Evolutionary conservation across 2,797 vertebrate species (phyloP).

Genomic region (Notoglanidium macrostoma): DNA sequence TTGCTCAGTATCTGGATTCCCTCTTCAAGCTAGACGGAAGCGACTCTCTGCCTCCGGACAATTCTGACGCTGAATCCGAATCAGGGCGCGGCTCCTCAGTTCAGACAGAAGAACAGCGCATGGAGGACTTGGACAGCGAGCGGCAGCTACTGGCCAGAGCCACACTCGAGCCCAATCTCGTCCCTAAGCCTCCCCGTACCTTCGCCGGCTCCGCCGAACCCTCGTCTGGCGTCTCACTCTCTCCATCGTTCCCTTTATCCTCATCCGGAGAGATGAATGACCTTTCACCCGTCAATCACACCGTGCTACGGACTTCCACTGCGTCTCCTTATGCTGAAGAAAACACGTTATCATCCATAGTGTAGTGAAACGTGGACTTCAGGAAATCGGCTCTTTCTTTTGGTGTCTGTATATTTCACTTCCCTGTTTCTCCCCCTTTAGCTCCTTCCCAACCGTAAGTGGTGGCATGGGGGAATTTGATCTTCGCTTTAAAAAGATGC

Average conservation of each 20-base stretch:
- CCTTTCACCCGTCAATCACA: slow-evolving; percentile 84
- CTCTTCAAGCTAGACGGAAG: slow-evolving; percentile 95
- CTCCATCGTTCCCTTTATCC: slow-evolving; percentile 96
- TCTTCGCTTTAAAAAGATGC: slow-evolving; percentile 61
- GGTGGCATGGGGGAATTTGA: slow-evolving; percentile 8
- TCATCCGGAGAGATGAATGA: slow-evolving; percentile 97
- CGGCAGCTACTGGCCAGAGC: slow-evolving; percentile 92
- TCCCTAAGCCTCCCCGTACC: slow-evolving; percentile 94
- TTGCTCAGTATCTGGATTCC: slow-evolving; percentile 97
- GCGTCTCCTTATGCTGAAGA: slow-evolving; percentile 75
- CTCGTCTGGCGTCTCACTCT: slow-evolving; percentile 96
- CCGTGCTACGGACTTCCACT: slow-evolving; percentile 81
- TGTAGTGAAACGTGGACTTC: slow-evolving; percentile 60
- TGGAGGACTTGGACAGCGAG: slow-evolving; percentile 63
- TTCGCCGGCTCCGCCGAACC: slow-evolving; percentile 94
- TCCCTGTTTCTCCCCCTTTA: background rate
- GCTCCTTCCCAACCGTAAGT: background rate
- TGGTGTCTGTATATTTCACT: slow-evolving; percentile 7
- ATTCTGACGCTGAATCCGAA: slow-evolving; percentile 89
- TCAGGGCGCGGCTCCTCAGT: slow-evolving; percentile 81
- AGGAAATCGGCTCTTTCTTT: slow-evolving; percentile 4
- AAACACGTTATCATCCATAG: slow-evolving; percentile 75
- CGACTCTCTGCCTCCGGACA: slow-evolving; percentile 89
- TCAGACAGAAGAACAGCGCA: slow-evolving; percentile 74
- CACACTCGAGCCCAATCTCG: slow-evolving; percentile 92